Evolutionary conservation across 2,888 invertebrate genomes (phyloP), one percentile per base, ranked within the genome.

Genomic region (Esperia sulphurella): DNA sequence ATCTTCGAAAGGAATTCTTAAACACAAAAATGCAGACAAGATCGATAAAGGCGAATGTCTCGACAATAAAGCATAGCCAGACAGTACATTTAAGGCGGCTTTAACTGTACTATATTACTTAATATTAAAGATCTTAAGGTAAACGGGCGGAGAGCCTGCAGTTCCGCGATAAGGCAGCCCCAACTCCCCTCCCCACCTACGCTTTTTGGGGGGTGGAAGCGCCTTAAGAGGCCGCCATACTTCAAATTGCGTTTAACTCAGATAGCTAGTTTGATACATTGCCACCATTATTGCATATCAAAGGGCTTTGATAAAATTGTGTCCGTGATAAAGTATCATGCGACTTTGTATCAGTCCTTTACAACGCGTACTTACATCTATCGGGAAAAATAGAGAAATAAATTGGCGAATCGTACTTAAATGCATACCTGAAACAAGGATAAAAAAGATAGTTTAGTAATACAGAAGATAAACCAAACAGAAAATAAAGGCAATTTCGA

Each of bases 71-170:
- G 62, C 73, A 82, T 72, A 53, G 59, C 59, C 54, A 58, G 64
- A 62, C 64, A 65, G 60, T 77, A 72, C 62, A 71, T 79, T 80
- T 75, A 76, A 82, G 70, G 59, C 65, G 71, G 80, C 72, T 83
- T 79, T 80, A 83, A 84, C 77, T 83, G 80, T 83, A 79, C 72
- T 86, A 82, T 85, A 82, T 86, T 87, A 84, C 87, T 88, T 85
- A 87, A 87, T 89, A 89, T 88, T 88, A 88, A 86, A 87, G 84
- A 87, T 88, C 85, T 86, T 84, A 87, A 89, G 89, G 88, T 89
- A 84, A 85, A 76, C 82, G 85, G 75, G 82, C 61, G 78, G 72
- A 78, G 82, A 74, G 90, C 83, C 90, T 90, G 90, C 90, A 88
- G 76, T 85, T 82, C 75, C 73, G 87, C 84, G 90, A 90, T 90